Evolutionary conservation across 53 echinoderm and acorn worm genomes (phyloP).

Genomic region (Mesocentrotus franciscanus): DNA sequence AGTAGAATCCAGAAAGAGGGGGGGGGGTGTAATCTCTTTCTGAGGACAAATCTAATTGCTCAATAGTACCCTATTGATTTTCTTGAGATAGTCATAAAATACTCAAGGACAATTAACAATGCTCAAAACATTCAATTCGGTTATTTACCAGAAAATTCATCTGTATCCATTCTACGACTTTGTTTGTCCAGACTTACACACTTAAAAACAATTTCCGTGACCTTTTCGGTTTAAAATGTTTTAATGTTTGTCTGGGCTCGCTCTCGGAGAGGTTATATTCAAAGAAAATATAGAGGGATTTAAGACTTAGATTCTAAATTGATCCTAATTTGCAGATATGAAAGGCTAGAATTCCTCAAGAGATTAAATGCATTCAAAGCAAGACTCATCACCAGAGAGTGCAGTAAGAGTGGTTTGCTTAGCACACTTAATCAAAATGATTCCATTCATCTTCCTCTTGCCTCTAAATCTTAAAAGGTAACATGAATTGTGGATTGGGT

Average conservation of each 20-base stretch:
- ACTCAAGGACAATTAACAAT: constrained; percentile 32
- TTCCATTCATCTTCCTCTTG: constrained; percentile 12
- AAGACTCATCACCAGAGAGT: neutral
- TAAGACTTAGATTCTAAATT: constrained; percentile 10
- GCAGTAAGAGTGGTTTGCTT: neutral
- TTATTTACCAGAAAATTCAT: constrained; percentile 15
- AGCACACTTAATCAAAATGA: constrained; percentile 3
- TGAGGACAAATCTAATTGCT: constrained; percentile 54
- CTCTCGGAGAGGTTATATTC: neutral
- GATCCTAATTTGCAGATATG: constrained; percentile 9
- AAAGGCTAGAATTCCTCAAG: constrained; percentile 4
- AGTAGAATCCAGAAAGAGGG: neutral
- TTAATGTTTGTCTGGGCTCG: neutral
- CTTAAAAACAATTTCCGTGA: constrained; percentile 28
- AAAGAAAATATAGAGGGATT: neutral
- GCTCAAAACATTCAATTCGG: neutral
- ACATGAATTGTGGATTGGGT: neutral
- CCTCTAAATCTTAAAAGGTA: neutral
- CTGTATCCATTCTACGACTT: neutral
- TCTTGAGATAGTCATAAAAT: neutral
- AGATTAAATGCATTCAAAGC: constrained; percentile 19
- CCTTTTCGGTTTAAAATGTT: constrained; percentile 3
- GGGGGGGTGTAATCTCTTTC: neutral
- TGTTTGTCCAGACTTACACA: constrained; percentile 23
- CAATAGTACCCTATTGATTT: constrained; percentile 37